phyloP scores from a whole-genome alignment of 2,888 invertebrate genomes.

The Pachliopta kotzebuea region DNA sequence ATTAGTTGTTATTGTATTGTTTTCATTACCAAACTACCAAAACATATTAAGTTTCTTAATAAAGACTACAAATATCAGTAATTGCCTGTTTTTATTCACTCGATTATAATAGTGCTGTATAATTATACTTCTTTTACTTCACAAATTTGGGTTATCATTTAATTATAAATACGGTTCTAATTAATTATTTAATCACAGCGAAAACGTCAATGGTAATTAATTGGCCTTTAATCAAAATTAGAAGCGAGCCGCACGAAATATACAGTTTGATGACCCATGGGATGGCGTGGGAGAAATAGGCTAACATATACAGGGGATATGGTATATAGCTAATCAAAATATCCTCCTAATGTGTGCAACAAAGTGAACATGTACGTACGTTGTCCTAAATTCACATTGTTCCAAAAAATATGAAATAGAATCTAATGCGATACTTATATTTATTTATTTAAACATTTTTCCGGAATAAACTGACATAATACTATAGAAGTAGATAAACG shows the following conservation, averaged over 20 bases:
- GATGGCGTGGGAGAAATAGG: slow-evolving; percentile 18
- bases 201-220: slow-evolving; percentile 3
- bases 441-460: too few species aligned
- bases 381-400: background rate
- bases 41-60: too few species aligned
- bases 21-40: too few species aligned
- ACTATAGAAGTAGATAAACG: too few species aligned
- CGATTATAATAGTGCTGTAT: too few species aligned
- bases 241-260: slow-evolving; percentile 2
- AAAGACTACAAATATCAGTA: too few species aligned
- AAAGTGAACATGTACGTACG: background rate
- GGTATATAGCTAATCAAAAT: slow-evolving; percentile 2
- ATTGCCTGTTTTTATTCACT: too few species aligned
- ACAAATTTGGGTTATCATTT: background rate
- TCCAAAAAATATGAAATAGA: too few species aligned
- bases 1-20: too few species aligned
- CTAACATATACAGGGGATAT: background rate
- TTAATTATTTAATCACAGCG: background rate
- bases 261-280: slow-evolving; percentile 13
- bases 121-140: background rate
- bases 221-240: slow-evolving; percentile 10
- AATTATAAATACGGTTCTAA: slow-evolving; percentile 5
- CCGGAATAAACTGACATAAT: too few species aligned
- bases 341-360: background rate
- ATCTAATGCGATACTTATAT: background rate